Conservation (phyloP, 2,888 invertebrate genomes). For the Drymonia ruficornis region DNA sequence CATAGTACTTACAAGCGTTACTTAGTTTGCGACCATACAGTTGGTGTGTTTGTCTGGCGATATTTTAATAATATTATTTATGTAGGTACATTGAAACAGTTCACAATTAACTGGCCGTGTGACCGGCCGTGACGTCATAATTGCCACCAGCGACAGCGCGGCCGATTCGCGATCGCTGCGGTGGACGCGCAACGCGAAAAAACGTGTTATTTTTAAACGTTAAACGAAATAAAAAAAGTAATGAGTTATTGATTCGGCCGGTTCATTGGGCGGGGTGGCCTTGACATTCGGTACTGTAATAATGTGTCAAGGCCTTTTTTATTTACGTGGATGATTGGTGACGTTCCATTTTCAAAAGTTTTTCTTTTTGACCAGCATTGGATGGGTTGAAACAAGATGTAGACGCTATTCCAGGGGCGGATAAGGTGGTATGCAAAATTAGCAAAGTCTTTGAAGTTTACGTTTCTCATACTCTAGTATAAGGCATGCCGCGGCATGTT, state of each 20-base stretch:
- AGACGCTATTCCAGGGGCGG: too few species aligned
- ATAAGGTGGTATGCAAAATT: too few species aligned
- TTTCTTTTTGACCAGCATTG: too few species aligned
- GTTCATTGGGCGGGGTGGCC: constrained; percentile 53
- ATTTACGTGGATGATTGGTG: background rate
- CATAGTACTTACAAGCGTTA: too few species aligned
- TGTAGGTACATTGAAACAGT: background rate
- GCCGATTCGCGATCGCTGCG: constrained; percentile 31
- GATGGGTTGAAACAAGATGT: too few species aligned
- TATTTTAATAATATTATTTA: too few species aligned
- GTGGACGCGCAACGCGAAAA: constrained; percentile 52
- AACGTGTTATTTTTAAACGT: constrained; percentile 57
- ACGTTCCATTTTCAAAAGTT: too few species aligned
- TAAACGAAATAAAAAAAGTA: constrained; percentile 64
- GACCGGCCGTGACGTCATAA: background rate
- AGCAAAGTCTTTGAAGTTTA: too few species aligned
- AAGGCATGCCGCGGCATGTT: too few species aligned
- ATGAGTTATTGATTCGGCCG: constrained; percentile 63
- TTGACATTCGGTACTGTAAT: constrained; percentile 10
- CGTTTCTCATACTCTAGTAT: too few species aligned
- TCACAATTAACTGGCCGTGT: background rate
- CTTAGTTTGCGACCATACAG: too few species aligned
- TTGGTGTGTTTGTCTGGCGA: too few species aligned
- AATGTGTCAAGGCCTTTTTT: constrained; percentile 2
- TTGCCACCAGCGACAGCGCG: background rate